A percentile compares a stretch with the other conserved stretches of the same genome.
These are phyloP conservation scores for Acipenser oxyrinchus DNA, from an alignment of 2,797 vertebrate species.

Conservation along the genomic window DNA sequence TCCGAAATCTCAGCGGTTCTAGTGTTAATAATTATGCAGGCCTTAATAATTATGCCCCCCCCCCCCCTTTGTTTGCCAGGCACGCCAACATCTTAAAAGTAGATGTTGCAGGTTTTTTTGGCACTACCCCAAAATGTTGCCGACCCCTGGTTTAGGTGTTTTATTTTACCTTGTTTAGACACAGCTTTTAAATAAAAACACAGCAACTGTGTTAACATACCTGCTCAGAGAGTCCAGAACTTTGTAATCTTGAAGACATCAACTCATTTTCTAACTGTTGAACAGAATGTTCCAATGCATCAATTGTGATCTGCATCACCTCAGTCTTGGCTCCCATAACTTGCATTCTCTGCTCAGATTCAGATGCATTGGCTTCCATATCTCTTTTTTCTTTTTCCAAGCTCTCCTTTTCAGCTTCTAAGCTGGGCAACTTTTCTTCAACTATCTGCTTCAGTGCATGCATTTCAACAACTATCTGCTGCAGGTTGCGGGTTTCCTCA, in stretches of 20 bases:
- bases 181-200: neutral
- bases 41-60: too few species aligned
- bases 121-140: too few species aligned
- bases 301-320: constrained; percentile 28
- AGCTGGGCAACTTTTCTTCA: constrained; percentile 30
- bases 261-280: constrained; percentile 50
- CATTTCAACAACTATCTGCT: constrained; percentile 43
- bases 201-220: constrained; percentile 40
- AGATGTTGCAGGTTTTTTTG: too few species aligned
- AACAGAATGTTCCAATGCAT: constrained; percentile 44
- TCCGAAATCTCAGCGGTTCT: too few species aligned
- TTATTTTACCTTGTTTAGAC: too few species aligned
- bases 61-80: too few species aligned
- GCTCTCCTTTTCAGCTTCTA: constrained; percentile 36
- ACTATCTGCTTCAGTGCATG: constrained; percentile 28
- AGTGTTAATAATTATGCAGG: too few species aligned
- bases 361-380: constrained; percentile 36
- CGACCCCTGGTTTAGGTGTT: too few species aligned
- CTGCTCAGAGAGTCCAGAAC: constrained; percentile 53
- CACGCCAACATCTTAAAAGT: too few species aligned
- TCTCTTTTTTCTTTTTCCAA: constrained; percentile 43
- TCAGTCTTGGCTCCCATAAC: constrained; percentile 33
- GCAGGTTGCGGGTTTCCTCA: constrained; percentile 47
- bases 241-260: constrained; percentile 40
- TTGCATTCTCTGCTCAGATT: constrained; percentile 44